Percentiles rank a stretch among this genome's conserved stretches.
Evolutionary conservation across 2,888 invertebrate genomes (phyloP).

Genomic region (Ethmia dodecea): DNA sequence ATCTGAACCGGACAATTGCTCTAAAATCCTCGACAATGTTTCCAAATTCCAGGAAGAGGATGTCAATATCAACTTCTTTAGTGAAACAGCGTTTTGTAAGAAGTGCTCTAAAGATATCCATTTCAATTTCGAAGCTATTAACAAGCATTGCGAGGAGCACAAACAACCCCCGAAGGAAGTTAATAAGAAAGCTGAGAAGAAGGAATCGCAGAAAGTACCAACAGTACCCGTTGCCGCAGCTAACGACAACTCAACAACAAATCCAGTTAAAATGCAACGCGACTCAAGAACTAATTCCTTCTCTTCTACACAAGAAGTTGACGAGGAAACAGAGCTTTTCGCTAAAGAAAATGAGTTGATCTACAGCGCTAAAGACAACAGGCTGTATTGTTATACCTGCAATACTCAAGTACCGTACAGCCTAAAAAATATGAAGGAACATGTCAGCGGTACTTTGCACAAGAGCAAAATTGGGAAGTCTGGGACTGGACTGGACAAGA

Average conservation of each 20-base stretch:
- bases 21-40: slow-evolving; percentile 23
- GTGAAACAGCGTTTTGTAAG: slow-evolving; percentile 26
- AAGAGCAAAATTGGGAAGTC: slow-evolving; percentile 14
- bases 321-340: slow-evolving; percentile 17
- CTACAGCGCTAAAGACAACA: slow-evolving; percentile 7
- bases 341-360: slow-evolving; percentile 21
- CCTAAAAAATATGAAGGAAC: slow-evolving; percentile 22
- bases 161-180: too few species aligned
- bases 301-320: slow-evolving; percentile 8
- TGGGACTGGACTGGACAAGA: background rate
- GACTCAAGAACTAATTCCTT: slow-evolving; percentile 4
- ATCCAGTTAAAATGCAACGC: slow-evolving; percentile 8
- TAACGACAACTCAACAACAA: slow-evolving; percentile 2
- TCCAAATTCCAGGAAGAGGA: slow-evolving; percentile 27
- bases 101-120: slow-evolving; percentile 25
- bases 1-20: background rate
- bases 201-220: slow-evolving; percentile 4
- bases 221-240: background rate
- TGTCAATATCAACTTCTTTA: slow-evolving; percentile 30
- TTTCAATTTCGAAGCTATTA: slow-evolving; percentile 20
- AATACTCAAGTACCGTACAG: slow-evolving; percentile 17
- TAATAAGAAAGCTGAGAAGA: slow-evolving; percentile 14
- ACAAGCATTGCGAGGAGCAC: slow-evolving; percentile 26
- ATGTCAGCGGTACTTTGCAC: slow-evolving; percentile 19
- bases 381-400: slow-evolving; percentile 24